phyloP scores from a whole-genome alignment of 92 coral and sea anemone species.

The Palythoa heliodiscus region DNA sequence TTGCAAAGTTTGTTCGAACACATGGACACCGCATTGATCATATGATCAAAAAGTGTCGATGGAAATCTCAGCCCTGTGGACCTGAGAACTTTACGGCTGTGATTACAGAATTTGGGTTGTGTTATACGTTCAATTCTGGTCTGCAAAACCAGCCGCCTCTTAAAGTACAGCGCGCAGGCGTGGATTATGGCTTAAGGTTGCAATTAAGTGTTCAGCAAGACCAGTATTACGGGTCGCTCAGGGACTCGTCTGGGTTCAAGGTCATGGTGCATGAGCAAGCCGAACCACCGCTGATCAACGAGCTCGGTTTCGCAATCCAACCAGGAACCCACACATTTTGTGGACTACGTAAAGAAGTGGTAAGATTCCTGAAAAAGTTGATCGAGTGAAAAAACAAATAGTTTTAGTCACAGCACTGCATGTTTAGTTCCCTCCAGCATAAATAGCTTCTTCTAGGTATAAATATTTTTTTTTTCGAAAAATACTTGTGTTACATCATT shows the following conservation, averaged over 20 bases:
- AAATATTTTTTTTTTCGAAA: no score
- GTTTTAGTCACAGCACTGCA: no score
- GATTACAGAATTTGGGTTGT: slow-evolving; percentile 94
- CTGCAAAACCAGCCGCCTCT: slow-evolving; percentile 82
- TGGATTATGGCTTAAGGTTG: slow-evolving; percentile 88
- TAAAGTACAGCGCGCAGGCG: slow-evolving; percentile 94
- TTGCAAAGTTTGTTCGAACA: slow-evolving; percentile 95
- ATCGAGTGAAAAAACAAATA: no score
- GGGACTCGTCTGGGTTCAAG: slow-evolving; percentile 98
- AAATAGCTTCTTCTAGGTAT: no score
- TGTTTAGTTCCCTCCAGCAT: no score
- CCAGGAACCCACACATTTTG: slow-evolving; percentile 99
- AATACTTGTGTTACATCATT: no score
- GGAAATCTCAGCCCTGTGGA: slow-evolving; percentile 98
- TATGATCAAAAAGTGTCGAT: slow-evolving; percentile 96
- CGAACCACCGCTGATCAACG: slow-evolving; percentile 98
- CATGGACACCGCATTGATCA: slow-evolving; percentile 99
- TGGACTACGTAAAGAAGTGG: slow-evolving; percentile 94
- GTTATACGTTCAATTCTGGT: slow-evolving; percentile 96
- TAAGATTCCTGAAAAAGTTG: slow-evolving; percentile 32
- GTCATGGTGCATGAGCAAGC: slow-evolving; percentile 99
- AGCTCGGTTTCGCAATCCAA: slow-evolving; percentile 97
- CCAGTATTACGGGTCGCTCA: slow-evolving; percentile 91
- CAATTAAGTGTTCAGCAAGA: slow-evolving; percentile 97
- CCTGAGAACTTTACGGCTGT: slow-evolving; percentile 98